phyloP scores from a whole-genome alignment of 2,888 invertebrate species.

The Lepas anatifera region DNA sequence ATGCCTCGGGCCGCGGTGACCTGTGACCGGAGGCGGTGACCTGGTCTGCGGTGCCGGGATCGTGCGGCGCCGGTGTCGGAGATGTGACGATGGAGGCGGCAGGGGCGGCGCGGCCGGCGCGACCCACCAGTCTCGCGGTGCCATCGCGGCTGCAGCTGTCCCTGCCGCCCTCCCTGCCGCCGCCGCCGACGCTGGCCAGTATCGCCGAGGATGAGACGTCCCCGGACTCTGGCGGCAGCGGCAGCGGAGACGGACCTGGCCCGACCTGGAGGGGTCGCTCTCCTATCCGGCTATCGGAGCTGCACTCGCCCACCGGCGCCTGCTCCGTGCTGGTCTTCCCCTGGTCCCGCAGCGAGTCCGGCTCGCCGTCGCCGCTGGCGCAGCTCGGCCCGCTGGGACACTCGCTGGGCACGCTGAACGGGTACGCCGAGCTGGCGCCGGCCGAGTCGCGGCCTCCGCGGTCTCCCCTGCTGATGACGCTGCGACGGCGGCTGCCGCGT shows the following conservation, averaged over 20 bases:
- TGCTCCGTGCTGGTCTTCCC: not conserved
- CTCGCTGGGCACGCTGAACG: not conserved
- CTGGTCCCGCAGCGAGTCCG: not conserved
- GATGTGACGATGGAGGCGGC: not conserved
- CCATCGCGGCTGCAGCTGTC: not conserved
- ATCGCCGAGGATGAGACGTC: not conserved
- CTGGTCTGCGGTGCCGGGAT: not conserved
- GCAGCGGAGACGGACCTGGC: not conserved
- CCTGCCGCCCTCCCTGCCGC: not conserved
- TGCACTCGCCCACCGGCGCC: not conserved
- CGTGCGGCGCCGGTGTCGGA: not conserved
- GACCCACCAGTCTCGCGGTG: not conserved
- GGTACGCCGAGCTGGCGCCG: slow-evolving; percentile 1
- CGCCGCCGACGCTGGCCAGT: not conserved
- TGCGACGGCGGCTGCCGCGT: not conserved
- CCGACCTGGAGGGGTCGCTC: not conserved
- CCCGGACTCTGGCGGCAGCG: too few species aligned
- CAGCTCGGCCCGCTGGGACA: slow-evolving; percentile 10
- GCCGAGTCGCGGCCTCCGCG: not conserved
- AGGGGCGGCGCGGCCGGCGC: not conserved
- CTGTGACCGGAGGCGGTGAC: not conserved
- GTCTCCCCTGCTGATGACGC: not conserved
- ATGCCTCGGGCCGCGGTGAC: too few species aligned
- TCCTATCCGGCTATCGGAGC: not conserved
- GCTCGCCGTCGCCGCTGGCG: slow-evolving; percentile 17